Conservation (phyloP, 2,113 vertebrate species). For the Clarias gariepinus region DNA sequence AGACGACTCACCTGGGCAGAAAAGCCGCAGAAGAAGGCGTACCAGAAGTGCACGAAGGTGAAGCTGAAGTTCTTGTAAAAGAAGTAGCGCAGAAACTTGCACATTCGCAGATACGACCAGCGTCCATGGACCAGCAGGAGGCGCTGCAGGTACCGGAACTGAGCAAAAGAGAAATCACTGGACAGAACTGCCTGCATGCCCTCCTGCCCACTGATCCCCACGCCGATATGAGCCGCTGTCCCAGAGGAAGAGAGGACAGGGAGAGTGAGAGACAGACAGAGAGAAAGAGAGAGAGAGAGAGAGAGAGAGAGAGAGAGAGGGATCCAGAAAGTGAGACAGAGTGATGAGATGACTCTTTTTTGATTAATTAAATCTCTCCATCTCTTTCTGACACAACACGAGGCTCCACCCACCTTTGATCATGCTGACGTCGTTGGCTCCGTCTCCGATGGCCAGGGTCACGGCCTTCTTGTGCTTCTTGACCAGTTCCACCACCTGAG, state of each 20-base stretch:
- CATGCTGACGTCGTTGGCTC: slow-evolving; percentile 96
- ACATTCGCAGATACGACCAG: slow-evolving; percentile 97
- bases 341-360: background rate
- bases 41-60: slow-evolving; percentile 95
- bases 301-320: background rate
- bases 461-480: slow-evolving; percentile 89
- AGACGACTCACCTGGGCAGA: slow-evolving; percentile 85
- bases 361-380: too few relatives aligned
- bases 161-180: slow-evolving; percentile 89
- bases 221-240: slow-evolving; percentile 90
- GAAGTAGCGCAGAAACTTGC: slow-evolving; percentile 94
- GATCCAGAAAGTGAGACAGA: background rate
- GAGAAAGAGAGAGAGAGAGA: too few relatives aligned
- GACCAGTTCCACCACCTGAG: slow-evolving; percentile 92
- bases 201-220: slow-evolving; percentile 91
- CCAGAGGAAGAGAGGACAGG: background rate
- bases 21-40: slow-evolving; percentile 92
- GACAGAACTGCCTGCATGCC: slow-evolving; percentile 92
- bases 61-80: slow-evolving; percentile 99
- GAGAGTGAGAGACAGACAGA: background rate
- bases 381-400: background rate
- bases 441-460: slow-evolving; percentile 92
- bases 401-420: slow-evolving; percentile 80
- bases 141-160: slow-evolving; percentile 92
- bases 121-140: slow-evolving; percentile 92